Evolutionary conservation across 2,113 vertebrate species (phyloP), one percentile per base, ranked within the genome.

Genomic region (Gorsachius goisagi): DNA sequence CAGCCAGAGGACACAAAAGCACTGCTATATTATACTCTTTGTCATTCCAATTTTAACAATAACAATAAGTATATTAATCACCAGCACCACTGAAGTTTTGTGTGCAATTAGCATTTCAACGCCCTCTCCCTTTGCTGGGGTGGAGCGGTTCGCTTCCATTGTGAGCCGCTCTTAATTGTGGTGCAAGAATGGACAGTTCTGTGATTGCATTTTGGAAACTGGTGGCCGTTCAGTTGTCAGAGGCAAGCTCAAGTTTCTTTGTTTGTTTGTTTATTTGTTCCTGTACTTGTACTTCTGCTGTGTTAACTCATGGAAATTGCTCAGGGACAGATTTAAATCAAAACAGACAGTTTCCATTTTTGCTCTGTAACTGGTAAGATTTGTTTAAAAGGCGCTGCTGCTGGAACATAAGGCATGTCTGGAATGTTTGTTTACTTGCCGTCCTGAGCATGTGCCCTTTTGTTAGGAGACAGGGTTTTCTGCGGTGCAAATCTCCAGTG

Each of bases 331-430:
- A 98, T 97, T 98, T 97, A 98, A 98, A 98, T 97, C 96, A 97
- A 97, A 98, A 94, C 96, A 97, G 98, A 98, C 97, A 98, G 97
- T 97, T 98, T 97, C 93, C 96, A 97, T 97, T 98, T 98, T 98
- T 98, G 94, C 89, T 98, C 97, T 96, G 95, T 97, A 98, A 97
- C 97, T 97, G 94, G 93, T 92, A 97, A 98, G 96, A 97, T 96
- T 97, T 97, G 92, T 96, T 98, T 96, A 95, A 98, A 97, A 97
- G 94, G 75, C 55, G 7, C 97, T 92, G 88, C 95, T 96, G 82
- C 93, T 97, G 93, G 91, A 97, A 96, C 93, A 93, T 88, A 92
- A 92, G 96, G 93, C 95, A 96, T 21, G 78, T 86, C 95, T 95
- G 69, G 95, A 97, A 97, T 97, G 94, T 94, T 79, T 97, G 94